Percentiles rank a stretch among this genome's conserved stretches.
phyloP scores from a whole-genome alignment of 2,113 vertebrate genomes.

The Silurus asotus region DNA sequence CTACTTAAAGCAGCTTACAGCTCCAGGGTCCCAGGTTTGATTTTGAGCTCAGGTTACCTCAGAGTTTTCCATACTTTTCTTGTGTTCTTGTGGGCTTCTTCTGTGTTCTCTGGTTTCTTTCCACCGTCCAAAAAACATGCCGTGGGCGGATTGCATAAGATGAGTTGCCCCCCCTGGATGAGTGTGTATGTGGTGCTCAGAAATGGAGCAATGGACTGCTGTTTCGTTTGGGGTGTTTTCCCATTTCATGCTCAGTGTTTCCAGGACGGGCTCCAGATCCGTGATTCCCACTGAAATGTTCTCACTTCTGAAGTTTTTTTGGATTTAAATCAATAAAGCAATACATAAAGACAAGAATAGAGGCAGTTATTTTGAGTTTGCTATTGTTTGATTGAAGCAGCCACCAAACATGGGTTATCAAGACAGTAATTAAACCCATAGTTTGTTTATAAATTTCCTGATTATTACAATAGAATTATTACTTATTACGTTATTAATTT shows the following conservation, averaged over 20 bases:
- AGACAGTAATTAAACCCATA: not conserved
- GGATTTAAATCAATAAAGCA: not conserved
- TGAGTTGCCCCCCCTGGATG: not conserved
- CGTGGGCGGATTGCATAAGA: not conserved
- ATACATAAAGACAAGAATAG: not conserved
- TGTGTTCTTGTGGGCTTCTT: not conserved
- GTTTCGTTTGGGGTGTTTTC: not conserved
- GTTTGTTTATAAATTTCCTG: too few relatives aligned
- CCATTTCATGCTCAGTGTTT: not conserved
- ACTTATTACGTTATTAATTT: too few relatives aligned
- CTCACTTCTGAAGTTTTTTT: not conserved
- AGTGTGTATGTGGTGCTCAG: not conserved
- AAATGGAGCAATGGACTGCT: not conserved
- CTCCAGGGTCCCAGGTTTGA: not conserved
- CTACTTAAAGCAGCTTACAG: not conserved
- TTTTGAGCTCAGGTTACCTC: not conserved
- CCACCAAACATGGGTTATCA: not conserved
- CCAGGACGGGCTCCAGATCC: not conserved
- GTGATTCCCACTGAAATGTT: not conserved
- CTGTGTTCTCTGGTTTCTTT: conserved; percentile 3
- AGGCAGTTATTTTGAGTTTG: not conserved
- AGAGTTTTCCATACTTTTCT: not conserved
- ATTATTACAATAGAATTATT: too few relatives aligned
- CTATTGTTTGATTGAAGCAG: not conserved
- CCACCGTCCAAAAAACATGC: not conserved